A percentile compares a stretch with the other conserved stretches of the same genome.
These are phyloP conservation scores for Poliocrania exsul DNA, from an alignment of 2,797 vertebrate genomes.

Conservation along the genomic window DNA sequence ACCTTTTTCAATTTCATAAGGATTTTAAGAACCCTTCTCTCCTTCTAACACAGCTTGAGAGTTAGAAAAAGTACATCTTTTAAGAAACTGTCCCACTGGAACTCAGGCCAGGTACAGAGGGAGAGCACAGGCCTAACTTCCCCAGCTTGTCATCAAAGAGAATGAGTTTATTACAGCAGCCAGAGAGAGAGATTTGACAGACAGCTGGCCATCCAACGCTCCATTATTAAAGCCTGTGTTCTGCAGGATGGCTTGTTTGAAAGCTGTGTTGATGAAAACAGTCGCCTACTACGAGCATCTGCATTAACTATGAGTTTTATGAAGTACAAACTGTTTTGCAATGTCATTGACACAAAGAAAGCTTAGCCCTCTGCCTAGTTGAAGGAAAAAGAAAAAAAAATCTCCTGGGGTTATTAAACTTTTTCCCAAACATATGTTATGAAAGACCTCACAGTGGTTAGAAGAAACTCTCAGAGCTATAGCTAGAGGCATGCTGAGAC, in stretches of 20 bases:
- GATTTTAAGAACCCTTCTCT: conserved; percentile 4
- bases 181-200: conserved; percentile 27
- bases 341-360: conserved; percentile 35
- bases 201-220: conserved; percentile 3
- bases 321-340: conserved; percentile 35
- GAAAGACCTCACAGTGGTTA: background rate
- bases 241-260: conserved; percentile 24
- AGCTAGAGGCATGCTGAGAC: conserved; percentile 44
- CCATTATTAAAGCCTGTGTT: conserved; percentile 13
- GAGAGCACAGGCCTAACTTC: background rate
- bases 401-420: conserved; percentile 36
- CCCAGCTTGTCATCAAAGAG: background rate
- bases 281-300: background rate
- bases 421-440: conserved; percentile 43
- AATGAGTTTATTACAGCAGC: conserved; percentile 30
- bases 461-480: conserved; percentile 30
- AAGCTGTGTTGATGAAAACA: conserved; percentile 19
- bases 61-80: background rate
- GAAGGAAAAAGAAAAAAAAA: conserved; percentile 31
- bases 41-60: background rate
- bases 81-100: conserved; percentile 6
- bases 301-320: conserved; percentile 47
- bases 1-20: conserved; percentile 4
- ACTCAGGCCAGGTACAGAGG: background rate
- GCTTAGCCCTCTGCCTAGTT: background rate